phyloP scores from a whole-genome alignment of 2,888 invertebrate species.

The Thelaira solivaga region DNA sequence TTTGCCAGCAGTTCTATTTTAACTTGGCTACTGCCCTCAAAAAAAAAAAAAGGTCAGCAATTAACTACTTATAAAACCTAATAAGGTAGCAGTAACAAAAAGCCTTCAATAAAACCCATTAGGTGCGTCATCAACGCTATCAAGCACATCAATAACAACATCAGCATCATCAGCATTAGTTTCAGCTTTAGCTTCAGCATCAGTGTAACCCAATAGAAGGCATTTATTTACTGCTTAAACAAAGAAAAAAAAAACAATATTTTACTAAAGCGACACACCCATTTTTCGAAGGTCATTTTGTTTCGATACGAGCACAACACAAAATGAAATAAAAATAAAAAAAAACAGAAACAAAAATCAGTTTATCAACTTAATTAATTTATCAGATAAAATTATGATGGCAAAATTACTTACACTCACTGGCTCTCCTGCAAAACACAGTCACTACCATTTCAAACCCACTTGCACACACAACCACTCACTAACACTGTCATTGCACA shows the following conservation, averaged over 20 bases:
- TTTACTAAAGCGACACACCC: slow-evolving; percentile 58
- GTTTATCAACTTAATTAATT: slow-evolving; percentile 58
- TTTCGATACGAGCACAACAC: slow-evolving; percentile 41
- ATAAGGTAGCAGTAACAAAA: slow-evolving; percentile 3
- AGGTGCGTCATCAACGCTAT: too few relatives aligned
- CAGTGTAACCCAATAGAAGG: slow-evolving; percentile 2
- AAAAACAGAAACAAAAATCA: slow-evolving; percentile 5
- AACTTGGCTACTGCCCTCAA: background rate
- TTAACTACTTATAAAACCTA: slow-evolving; percentile 8
- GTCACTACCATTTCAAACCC: background rate
- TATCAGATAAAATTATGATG: slow-evolving; percentile 55
- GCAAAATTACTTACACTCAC: slow-evolving; percentile 34
- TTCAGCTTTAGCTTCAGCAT: background rate
- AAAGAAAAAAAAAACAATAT: slow-evolving; percentile 26
- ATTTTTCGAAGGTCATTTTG: slow-evolving; percentile 61
- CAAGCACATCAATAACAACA: background rate
- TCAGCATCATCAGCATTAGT: background rate
- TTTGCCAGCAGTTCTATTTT: background rate
- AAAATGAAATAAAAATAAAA: too few relatives aligned
- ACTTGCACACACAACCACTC: background rate
- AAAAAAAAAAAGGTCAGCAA: background rate
- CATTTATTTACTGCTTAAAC: background rate
- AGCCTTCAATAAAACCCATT: background rate
- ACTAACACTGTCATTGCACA: too few relatives aligned
- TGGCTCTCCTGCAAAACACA: background rate